Conservation (phyloP, 2,113 vertebrate genomes). For the Ahaetulla prasina region DNA sequence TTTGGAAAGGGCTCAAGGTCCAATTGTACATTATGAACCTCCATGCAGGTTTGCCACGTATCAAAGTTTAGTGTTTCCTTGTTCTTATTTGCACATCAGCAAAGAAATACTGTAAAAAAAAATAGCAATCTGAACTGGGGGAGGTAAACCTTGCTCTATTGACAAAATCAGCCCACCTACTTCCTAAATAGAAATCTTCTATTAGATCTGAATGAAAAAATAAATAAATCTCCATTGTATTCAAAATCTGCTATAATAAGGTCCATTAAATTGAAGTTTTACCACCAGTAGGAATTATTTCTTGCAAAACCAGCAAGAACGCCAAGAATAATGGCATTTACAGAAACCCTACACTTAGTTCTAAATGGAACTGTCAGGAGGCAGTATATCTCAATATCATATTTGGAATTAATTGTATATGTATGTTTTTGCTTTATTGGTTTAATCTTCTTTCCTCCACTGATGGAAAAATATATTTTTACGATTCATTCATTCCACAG, state of each 20-base stretch:
- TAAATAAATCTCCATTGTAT: neutral
- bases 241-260: neutral
- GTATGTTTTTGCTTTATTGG: neutral
- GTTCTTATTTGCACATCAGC: conserved; percentile 38
- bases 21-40: conserved; percentile 23
- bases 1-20: conserved; percentile 36
- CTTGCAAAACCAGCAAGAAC: neutral
- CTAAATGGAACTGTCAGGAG: neutral
- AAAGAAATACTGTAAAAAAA: conserved; percentile 23
- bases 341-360: neutral
- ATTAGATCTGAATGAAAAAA: neutral
- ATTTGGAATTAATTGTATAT: neutral
- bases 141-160: neutral
- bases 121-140: conserved; percentile 11
- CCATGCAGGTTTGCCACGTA: conserved; percentile 34
- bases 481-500: neutral
- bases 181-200: neutral
- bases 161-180: neutral
- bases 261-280: neutral
- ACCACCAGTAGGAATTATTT: neutral
- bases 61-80: conserved; percentile 52
- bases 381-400: neutral
- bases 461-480: neutral
- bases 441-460: neutral
- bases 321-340: neutral